A percentile compares a stretch with the other conserved stretches of the same genome.
These are phyloP conservation scores for Leucophora obtusa DNA, from an alignment of 2,888 invertebrate genomes.

Conservation along the genomic window DNA sequence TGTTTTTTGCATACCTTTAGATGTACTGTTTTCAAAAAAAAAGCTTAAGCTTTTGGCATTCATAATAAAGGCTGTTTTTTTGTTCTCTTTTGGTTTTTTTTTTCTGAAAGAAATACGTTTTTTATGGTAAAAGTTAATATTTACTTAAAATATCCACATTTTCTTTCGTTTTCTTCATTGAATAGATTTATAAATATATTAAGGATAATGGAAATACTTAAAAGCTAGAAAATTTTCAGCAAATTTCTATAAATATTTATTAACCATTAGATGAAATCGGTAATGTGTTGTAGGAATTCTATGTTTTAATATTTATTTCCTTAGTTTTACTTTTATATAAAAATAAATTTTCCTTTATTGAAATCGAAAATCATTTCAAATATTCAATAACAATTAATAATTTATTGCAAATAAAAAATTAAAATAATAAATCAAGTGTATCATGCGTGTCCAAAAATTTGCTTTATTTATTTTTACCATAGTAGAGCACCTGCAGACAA, in stretches of 20 bases:
- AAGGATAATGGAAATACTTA: neutral
- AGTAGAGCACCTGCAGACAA: too few relatives aligned
- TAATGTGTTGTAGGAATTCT: too few relatives aligned
- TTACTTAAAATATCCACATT: constrained; percentile 10
- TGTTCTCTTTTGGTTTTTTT: neutral
- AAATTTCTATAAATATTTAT: neutral
- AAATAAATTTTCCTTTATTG: too few relatives aligned
- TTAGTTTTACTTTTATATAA: too few relatives aligned
- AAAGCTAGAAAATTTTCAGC: neutral
- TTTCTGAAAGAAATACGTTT: neutral
- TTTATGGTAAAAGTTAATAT: constrained; percentile 4
- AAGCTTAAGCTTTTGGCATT: constrained; percentile 6
- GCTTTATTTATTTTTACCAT: too few relatives aligned
- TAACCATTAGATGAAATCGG: too few relatives aligned
- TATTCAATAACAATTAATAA: too few relatives aligned
- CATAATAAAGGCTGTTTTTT: neutral
- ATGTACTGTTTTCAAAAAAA: neutral
- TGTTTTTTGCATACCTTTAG: constrained; percentile 22
- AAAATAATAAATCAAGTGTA: too few relatives aligned
- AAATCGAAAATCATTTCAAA: too few relatives aligned
- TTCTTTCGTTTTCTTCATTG: constrained; percentile 1
- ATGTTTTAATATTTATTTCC: too few relatives aligned
- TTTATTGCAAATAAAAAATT: too few relatives aligned
- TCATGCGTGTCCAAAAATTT: too few relatives aligned
- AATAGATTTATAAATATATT: neutral